Evolutionary conservation across 2,113 vertebrate genomes (phyloP), one percentile per base, ranked within the genome.

Genomic region (Indri indri): DNA sequence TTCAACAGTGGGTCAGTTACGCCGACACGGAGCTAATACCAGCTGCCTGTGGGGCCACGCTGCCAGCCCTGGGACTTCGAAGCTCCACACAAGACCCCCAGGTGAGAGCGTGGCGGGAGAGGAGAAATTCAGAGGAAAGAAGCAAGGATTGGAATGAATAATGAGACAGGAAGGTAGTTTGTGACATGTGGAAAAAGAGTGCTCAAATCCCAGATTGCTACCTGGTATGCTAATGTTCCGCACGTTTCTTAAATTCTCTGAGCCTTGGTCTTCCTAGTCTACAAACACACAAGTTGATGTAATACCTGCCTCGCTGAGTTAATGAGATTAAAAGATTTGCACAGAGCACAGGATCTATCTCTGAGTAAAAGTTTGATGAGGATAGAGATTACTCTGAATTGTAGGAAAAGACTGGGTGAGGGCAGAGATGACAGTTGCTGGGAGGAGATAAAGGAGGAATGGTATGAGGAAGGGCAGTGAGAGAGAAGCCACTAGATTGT

Each of bases 1-100:
- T 99, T 86, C 99, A 99, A 97, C 99, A 99, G 98, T 99, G 99
- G 99, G 98, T 99, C 89, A 99, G 98, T 97, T 99, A 99, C 37
- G 99, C 99, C 0, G 99, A 99, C 83, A 99, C 99, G 13, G 99
- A 99, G 92, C 94, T 99, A 14, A 97, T 98, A 18, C 99, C 99
- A 0, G 98, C 99, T 1, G 98, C 99, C 27, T 99, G 99, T 37
- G 99, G 99, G 18, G 98, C 99, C 2, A 97, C 99, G 13, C 99
- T 99, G 91, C 99, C 99, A 0, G 98, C 99, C 47, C 96, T 99
- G 86, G 96, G 94, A 23, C 96, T 96, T 23, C 91, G 95, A 8
- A 81, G 52, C 45, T 87, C 95, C 0, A 59, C 71, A 27, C 95
- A 96, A 47, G 97, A 98, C 74, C 85, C 96, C 40, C 91, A 97